Evolutionary conservation across 1,140 invertebrate species (phyloP).

Genomic region (Zeugodacus cucurbitae): DNA sequence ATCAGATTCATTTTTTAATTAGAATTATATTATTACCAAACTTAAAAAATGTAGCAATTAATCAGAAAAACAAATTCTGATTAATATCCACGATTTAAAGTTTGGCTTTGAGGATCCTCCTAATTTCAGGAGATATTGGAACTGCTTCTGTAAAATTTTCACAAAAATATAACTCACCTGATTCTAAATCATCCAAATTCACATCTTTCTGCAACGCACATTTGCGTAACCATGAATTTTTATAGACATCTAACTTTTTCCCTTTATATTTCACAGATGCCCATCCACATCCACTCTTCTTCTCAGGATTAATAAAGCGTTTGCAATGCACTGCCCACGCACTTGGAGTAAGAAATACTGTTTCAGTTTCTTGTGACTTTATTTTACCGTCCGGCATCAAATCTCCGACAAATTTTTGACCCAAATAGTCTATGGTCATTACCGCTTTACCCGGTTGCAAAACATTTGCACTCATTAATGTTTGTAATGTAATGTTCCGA

Average conservation of each 20-base stretch:
- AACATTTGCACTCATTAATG: slow-evolving; percentile 82
- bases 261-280: slow-evolving; percentile 85
- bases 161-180: slow-evolving; percentile 48
- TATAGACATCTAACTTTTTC: slow-evolving; percentile 87
- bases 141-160: not conserved
- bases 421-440: slow-evolving; percentile 91
- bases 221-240: slow-evolving; percentile 83
- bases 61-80: too few species aligned
- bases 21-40: too few species aligned
- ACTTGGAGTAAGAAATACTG: slow-evolving; percentile 89
- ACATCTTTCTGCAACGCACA: slow-evolving; percentile 71
- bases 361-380: slow-evolving; percentile 86
- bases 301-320: slow-evolving; percentile 88
- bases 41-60: too few species aligned
- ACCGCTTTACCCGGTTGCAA: slow-evolving; percentile 82
- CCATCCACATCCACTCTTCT: slow-evolving; percentile 93
- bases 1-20: too few species aligned
- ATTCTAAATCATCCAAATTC: slow-evolving; percentile 62
- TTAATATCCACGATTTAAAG: too few species aligned
- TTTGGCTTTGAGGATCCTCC: too few species aligned
- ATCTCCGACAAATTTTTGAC: slow-evolving; percentile 90
- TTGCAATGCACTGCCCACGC: slow-evolving; percentile 94
- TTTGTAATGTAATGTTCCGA: slow-evolving; percentile 84
- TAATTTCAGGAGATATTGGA: too few species aligned
- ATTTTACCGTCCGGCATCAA: slow-evolving; percentile 88